Base-by-base conservation (phyloP, 1,140 invertebrate species). In the Saxidomus purpurata region DNA sequence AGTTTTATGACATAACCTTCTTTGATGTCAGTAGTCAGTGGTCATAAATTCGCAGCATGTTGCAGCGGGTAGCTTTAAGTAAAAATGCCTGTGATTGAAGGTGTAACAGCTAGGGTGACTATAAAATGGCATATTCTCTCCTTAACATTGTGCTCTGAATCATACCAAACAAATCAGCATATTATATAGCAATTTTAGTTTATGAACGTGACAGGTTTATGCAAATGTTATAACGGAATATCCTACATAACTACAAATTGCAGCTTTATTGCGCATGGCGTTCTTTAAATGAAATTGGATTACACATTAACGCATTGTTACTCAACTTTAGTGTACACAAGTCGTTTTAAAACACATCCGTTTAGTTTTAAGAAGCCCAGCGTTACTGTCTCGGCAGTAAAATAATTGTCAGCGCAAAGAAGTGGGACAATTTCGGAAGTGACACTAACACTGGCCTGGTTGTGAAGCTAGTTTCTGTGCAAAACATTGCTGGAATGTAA, bases 151-250 rank as follows among this genome's bases (percentile, higher is more conserved):
- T 71, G 11, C 34, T 4, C 34, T 25, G 36, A 71, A 71, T 22
- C 28, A 28, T 19, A 71, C 11, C 15, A 36, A 6, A n/a, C 1
- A n/a, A 34, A 36, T 55, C 31, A 79, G 31, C 47, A 31, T 36
- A 52, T 79, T 36, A 79, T 79, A 79, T 52, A 28, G 31, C 17
- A 49, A 77, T 79, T 55, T 36, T 79, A 79, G n/a, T 79, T n/a
- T 79, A 79, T 79, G 36, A 77, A 52, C 19, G 22, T 79, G 76
- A 79, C 76, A 79, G 40, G 22, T 79, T 79, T 79, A 79, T 79
- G 47, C 43, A 59, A 79, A 79, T 79, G 28, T 17, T 34, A 79
- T 79, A 55, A 55, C 47, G 28, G 25, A 52, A 17, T 31, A 22
- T 38, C 34, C 28, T 1, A 52, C 3, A 55, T 74, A 59, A 79